Conservation (phyloP, 2,888 invertebrate species). For the Orthosia incerta region DNA sequence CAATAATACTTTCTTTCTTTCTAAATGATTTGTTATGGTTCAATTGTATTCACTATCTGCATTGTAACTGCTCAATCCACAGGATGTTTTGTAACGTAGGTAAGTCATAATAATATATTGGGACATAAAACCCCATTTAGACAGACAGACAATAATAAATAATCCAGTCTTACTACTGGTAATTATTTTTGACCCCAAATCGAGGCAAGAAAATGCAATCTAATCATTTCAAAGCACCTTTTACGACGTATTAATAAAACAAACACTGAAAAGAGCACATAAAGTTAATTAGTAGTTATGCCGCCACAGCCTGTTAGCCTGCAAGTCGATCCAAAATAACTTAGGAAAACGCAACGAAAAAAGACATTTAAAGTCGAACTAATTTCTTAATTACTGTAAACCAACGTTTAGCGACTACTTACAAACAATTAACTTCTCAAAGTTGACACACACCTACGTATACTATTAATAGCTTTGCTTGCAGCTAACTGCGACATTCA, state of each 20-base stretch:
- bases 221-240: not conserved
- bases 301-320: not conserved
- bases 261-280: not conserved
- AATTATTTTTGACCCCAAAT: too few relatives aligned
- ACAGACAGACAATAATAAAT: too few relatives aligned
- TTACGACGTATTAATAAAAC: not conserved
- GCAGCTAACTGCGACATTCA: slow-evolving; percentile 43
- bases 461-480: slow-evolving; percentile 21
- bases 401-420: slow-evolving; percentile 5
- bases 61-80: too few relatives aligned
- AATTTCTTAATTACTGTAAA: slow-evolving; percentile 48
- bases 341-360: slow-evolving; percentile 14
- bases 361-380: slow-evolving; percentile 40
- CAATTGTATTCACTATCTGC: too few relatives aligned
- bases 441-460: slow-evolving; percentile 19
- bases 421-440: slow-evolving; percentile 47
- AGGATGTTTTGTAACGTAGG: too few relatives aligned
- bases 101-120: too few relatives aligned
- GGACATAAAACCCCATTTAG: too few relatives aligned
- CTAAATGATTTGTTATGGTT: too few relatives aligned
- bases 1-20: too few relatives aligned
- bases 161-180: too few relatives aligned
- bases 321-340: not conserved
- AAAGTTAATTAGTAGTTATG: not conserved
- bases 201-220: too few relatives aligned